Conservation (phyloP, 2,797 vertebrate genomes). For the Semotilus atromaculatus region DNA sequence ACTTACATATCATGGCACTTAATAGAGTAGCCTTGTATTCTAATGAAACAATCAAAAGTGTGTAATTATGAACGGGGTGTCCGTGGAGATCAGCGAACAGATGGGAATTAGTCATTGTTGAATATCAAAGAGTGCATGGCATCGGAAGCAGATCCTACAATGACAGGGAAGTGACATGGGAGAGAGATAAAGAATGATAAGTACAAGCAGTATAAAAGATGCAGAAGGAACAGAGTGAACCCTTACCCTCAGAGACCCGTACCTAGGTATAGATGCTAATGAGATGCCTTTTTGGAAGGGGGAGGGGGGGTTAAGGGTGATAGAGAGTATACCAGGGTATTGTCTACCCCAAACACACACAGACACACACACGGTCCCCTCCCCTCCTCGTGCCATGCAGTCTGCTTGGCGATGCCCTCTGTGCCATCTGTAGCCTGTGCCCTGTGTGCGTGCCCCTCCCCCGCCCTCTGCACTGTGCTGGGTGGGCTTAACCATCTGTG, state of each 20-base stretch:
- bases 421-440: conserved; percentile 82
- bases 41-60: conserved; percentile 32
- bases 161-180: conserved; percentile 61
- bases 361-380: conserved; percentile 5
- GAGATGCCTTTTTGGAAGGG: conserved; percentile 61
- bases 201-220: neutral
- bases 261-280: conserved; percentile 72
- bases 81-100: conserved; percentile 74
- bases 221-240: conserved; percentile 12
- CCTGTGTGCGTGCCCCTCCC: conserved; percentile 59
- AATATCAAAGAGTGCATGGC: conserved; percentile 78
- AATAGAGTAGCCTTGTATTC: neutral
- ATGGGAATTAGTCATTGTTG: conserved; percentile 81
- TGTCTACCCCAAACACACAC: conserved; percentile 46
- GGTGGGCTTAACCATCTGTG: conserved; percentile 86
- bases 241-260: neutral
- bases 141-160: conserved; percentile 74
- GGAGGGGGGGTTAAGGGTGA: conserved; percentile 4
- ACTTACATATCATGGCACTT: conserved; percentile 4
- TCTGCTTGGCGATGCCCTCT: conserved; percentile 81
- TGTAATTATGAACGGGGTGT: conserved; percentile 70
- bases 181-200: conserved; percentile 16
- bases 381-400: conserved; percentile 42
- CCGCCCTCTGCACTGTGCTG: conserved; percentile 65
- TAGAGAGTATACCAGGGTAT: conserved; percentile 52